Conservation (phyloP, 2,888 invertebrate species). For the Scrobipalpa costella region DNA sequence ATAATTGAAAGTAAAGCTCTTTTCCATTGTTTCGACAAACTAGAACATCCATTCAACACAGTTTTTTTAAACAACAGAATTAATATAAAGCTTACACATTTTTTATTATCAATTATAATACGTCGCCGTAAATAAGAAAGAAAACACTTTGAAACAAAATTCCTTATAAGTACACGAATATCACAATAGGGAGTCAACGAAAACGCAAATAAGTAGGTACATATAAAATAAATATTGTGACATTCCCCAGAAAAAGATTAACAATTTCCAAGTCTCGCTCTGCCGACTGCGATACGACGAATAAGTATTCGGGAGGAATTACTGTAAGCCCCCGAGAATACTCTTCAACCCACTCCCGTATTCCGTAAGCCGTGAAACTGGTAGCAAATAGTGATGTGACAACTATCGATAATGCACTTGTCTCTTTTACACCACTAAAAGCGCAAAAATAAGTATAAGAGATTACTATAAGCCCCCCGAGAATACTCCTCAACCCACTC, state of each 20-base stretch:
- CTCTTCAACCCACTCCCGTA: constrained; percentile 24
- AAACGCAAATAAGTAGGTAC: not conserved
- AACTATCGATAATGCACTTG: not conserved
- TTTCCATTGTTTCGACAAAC: not conserved
- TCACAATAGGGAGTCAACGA: not conserved
- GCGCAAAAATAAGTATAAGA: not conserved
- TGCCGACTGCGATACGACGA: not conserved
- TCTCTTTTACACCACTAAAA: not conserved
- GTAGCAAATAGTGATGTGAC: constrained; percentile 10
- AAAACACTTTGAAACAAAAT: too few relatives aligned
- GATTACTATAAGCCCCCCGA: too few relatives aligned
- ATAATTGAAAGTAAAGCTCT: not conserved
- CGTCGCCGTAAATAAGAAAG: too few relatives aligned
- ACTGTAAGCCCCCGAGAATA: constrained; percentile 22
- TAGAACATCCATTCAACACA: too few relatives aligned
- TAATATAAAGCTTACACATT: too few relatives aligned
- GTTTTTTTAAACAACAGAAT: too few relatives aligned
- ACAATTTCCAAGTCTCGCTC: constrained; percentile 16
- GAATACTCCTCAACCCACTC: too few relatives aligned
- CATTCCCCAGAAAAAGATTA: constrained; percentile 11
- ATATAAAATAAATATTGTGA: not conserved
- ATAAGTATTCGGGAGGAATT: constrained; percentile 23
- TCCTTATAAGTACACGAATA: too few relatives aligned
- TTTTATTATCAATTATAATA: too few relatives aligned
- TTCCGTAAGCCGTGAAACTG: constrained; percentile 30